A percentile compares a stretch with the other conserved stretches of the same genome.
phyloP scores from a whole-genome alignment of 2,113 vertebrate genomes.

The Taurulus bubalis region DNA sequence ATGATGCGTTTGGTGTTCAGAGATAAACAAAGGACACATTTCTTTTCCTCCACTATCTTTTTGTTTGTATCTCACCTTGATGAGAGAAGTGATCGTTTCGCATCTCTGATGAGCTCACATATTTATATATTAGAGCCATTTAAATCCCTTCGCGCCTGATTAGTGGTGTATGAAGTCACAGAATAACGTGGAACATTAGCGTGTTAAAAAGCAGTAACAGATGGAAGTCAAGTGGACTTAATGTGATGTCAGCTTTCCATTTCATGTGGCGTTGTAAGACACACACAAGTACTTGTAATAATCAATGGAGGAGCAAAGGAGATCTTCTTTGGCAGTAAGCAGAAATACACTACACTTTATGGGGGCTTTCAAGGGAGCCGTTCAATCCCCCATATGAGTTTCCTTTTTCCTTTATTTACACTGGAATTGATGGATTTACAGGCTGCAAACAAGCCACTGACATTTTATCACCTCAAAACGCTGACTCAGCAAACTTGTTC shows the following conservation, averaged over 20 bases:
- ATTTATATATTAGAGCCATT: neutral
- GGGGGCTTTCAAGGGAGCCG: neutral
- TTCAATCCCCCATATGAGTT: neutral
- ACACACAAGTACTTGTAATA: neutral
- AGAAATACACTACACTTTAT: neutral
- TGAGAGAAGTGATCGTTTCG: constrained; percentile 1
- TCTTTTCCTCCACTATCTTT: neutral
- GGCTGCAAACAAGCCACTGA: neutral
- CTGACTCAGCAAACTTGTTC: neutral
- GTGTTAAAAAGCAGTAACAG: constrained; percentile 11
- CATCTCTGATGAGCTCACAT: neutral
- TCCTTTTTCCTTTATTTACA: neutral
- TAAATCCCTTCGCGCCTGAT: constrained; percentile 7
- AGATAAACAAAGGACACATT: neutral
- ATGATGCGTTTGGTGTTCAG: neutral
- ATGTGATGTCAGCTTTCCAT: neutral
- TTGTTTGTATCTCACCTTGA: constrained; percentile 7
- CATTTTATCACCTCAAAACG: neutral
- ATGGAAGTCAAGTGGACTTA: neutral
- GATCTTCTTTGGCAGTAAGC: neutral
- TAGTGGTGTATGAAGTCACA: neutral
- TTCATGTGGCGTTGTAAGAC: neutral
- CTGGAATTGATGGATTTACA: neutral
- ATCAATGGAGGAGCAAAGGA: neutral
- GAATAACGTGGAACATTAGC: neutral